These are phyloP conservation scores for Sparus aurata DNA, from an alignment of 2,797 vertebrate species.

Conservation along the genomic window DNA sequence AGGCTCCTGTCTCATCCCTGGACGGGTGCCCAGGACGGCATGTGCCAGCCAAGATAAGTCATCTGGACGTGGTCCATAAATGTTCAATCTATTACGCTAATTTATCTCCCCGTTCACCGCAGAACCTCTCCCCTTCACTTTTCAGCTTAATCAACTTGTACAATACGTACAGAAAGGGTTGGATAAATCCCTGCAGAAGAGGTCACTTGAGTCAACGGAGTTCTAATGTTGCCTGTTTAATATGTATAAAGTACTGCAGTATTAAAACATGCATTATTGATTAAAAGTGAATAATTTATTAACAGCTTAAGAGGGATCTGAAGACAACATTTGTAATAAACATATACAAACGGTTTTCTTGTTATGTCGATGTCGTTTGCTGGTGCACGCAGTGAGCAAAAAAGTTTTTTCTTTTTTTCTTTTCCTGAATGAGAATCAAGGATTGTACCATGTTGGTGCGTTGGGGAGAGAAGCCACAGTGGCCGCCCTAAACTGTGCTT, in stretches of 20 bases:
- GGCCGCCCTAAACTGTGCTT: slow-evolving; percentile 13
- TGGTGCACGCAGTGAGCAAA: slow-evolving; percentile 8
- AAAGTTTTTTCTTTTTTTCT: not conserved
- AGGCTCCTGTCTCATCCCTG: slow-evolving; percentile 49
- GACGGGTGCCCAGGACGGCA: slow-evolving; percentile 55
- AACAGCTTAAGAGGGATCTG: slow-evolving; percentile 15
- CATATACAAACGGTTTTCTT: slow-evolving; percentile 28
- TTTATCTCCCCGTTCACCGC: slow-evolving; percentile 43
- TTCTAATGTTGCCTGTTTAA: slow-evolving; percentile 40
- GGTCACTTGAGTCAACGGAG: slow-evolving; percentile 21
- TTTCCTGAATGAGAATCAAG: slow-evolving; percentile 15
- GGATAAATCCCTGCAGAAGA: slow-evolving; percentile 39
- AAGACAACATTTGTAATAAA: slow-evolving; percentile 54
- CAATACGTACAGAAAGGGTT: slow-evolving; percentile 27
- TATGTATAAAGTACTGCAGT: slow-evolving; percentile 28
- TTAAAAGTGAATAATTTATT: slow-evolving; percentile 43
- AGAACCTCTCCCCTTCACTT: slow-evolving; percentile 23
- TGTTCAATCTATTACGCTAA: slow-evolving; percentile 49
- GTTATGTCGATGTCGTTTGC: slow-evolving; percentile 17
- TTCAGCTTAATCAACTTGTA: slow-evolving; percentile 51
- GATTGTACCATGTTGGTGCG: slow-evolving; percentile 12
- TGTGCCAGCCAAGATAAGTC: slow-evolving; percentile 54
- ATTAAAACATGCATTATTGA: slow-evolving; percentile 42
- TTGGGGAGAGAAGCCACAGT: not conserved
- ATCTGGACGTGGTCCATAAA: slow-evolving; percentile 60